phyloP scores from a whole-genome alignment of 2,888 invertebrate species.

The Macrosoma leucophasiata region DNA sequence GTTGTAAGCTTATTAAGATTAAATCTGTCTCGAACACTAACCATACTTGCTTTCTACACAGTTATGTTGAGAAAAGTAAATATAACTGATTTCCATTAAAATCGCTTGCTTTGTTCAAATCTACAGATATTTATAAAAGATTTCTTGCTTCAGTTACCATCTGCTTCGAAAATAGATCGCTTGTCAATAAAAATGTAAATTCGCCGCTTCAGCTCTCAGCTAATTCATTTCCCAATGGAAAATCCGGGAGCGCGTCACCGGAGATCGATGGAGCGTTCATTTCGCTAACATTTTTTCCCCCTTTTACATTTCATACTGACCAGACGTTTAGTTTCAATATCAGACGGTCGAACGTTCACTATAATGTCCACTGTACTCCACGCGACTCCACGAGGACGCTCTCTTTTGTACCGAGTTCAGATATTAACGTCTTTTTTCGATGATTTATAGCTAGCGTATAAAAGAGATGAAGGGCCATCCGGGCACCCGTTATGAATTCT shows the following conservation, averaged over 20 bases:
- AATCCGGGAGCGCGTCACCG: slow-evolving; percentile 68
- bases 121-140: too few relatives aligned
- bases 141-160: slow-evolving; percentile 55
- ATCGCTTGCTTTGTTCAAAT: too few relatives aligned
- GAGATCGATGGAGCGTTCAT: slow-evolving; percentile 72
- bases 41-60: too few relatives aligned
- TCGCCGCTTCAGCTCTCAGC: slow-evolving; percentile 65
- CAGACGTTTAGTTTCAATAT: slow-evolving; percentile 41
- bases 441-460: too few relatives aligned
- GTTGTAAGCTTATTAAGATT: too few relatives aligned
- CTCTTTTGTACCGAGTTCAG: slow-evolving; percentile 48
- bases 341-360: slow-evolving; percentile 34
- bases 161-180: slow-evolving; percentile 68
- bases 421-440: slow-evolving; percentile 47
- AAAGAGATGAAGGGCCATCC: not conserved
- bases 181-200: slow-evolving; percentile 76
- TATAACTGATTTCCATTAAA: too few relatives aligned
- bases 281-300: slow-evolving; percentile 46
- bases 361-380: slow-evolving; percentile 38
- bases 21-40: too few relatives aligned
- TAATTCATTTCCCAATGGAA: slow-evolving; percentile 74
- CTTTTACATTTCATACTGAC: slow-evolving; percentile 62
- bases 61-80: too few relatives aligned
- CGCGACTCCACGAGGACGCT: slow-evolving; percentile 26
- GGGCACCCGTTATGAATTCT: not conserved